Evolutionary conservation across 2,113 vertebrate species (phyloP), one percentile per base, ranked within the genome.

Genomic region (Callocephalon fimbriatum): DNA sequence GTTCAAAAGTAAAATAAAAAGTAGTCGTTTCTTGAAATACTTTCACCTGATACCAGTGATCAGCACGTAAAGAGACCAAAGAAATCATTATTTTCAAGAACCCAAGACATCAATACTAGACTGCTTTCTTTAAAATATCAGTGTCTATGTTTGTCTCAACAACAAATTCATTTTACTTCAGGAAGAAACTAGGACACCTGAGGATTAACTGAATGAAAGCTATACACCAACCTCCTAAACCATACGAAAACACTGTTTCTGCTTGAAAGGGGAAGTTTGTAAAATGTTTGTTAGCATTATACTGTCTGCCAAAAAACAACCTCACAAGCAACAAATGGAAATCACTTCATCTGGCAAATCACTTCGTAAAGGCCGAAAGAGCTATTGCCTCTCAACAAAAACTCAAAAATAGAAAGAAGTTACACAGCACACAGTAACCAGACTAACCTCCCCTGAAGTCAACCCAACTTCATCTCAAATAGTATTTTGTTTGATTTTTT

Each of bases 191-290:
- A 42, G 74, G 81, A 82, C 87, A 92, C 58, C 62, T 86, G 62
- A 86, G 67, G 75, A 93, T 88, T 76, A 93, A 67, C 45, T 58
- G n/a, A 94, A 93, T 25, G 26, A 80, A 93, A 92, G 63, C 40
- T 58, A 66, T 32, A 76, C 17, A 66, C 21, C 59, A 73, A 14
- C 35, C 25, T 70, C 79, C 90, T 75, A 79, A 92, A 95, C n/a
- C 86, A 7, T 11, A 75, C 48, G 16, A 65, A 50, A 85, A 75
- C 29, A 45, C 17, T 26, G 13, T 50, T 86, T 63, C 40, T 73
- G 44, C 37, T 58, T 90, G 62, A 85, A 91, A 90, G 50, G 67
- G 70, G 53, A 93, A 45, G 29, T 48, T 6, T 53, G 9, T 37
- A 88, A 87, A 85, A 85, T 58, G 22, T 67, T 59, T 58, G 50